These are phyloP conservation scores for Sminthurinus aureus DNA, from an alignment of 2,888 invertebrate genomes.

Conservation along the genomic window DNA sequence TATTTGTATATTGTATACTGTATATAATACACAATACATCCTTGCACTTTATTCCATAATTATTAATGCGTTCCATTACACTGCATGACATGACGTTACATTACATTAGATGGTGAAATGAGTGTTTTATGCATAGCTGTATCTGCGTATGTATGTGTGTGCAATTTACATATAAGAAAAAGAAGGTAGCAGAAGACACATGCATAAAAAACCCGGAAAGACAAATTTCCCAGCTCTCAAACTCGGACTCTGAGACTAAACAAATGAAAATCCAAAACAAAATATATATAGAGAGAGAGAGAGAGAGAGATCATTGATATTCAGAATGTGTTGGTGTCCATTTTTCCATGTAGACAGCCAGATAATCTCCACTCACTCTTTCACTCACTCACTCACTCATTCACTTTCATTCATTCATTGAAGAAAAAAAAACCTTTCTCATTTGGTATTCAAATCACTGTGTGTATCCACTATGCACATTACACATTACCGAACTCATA, in stretches of 20 bases:
- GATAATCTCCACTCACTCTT: slow-evolving; percentile 29
- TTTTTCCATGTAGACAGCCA: slow-evolving; percentile 24
- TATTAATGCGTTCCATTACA: slow-evolving; percentile 1
- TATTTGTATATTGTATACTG: no score
- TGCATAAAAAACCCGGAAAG: slow-evolving; percentile 32
- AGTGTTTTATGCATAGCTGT: neutral
- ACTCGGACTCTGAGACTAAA: slow-evolving; percentile 18
- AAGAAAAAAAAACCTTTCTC: neutral
- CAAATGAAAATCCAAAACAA: neutral
- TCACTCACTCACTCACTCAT: neutral
- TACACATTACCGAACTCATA: neutral
- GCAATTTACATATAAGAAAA: neutral
- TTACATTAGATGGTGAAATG: neutral
- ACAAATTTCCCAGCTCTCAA: slow-evolving; percentile 37
- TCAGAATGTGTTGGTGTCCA: slow-evolving; percentile 23
- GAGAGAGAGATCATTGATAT: slow-evolving; percentile 5
- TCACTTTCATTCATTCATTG: slow-evolving; percentile 11
- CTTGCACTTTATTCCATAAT: slow-evolving; percentile 7
- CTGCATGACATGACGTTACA: neutral
- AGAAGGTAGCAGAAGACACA: neutral
- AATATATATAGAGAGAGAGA: neutral
- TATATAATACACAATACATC: no score
- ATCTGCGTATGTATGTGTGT: neutral
- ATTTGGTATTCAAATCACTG: slow-evolving; percentile 39
- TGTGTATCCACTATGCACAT: neutral